These are phyloP conservation scores for Microtus pennsylvanicus DNA, from an alignment of 2,113 vertebrate species.

Conservation along the genomic window DNA sequence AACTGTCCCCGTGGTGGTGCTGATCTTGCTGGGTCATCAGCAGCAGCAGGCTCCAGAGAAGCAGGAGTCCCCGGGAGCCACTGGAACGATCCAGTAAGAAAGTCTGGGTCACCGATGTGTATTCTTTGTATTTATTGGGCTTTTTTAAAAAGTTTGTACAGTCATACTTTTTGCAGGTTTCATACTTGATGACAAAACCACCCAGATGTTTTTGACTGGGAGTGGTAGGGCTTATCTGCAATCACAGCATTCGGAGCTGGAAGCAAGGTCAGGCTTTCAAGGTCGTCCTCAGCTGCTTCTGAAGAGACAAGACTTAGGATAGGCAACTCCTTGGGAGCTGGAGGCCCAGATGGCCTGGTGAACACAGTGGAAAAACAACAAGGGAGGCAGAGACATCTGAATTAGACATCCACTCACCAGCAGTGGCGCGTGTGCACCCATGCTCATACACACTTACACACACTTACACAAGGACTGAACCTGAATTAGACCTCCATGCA, in stretches of 20 bases:
- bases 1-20: background rate
- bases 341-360: background rate
- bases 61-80: background rate
- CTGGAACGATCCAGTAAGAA: background rate
- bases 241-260: no score
- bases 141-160: background rate
- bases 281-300: background rate
- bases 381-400: background rate
- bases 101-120: background rate
- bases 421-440: background rate
- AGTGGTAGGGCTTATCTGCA: background rate
- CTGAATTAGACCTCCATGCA: background rate
- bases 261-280: background rate
- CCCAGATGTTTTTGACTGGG: background rate
- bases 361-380: background rate
- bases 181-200: background rate
- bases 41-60: background rate
- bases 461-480: background rate
- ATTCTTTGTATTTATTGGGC: background rate
- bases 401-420: background rate
- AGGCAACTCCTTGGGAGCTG: background rate
- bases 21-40: background rate
- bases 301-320: no score
- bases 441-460: no score
- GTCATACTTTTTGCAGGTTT: background rate